Percentiles rank a stretch among this genome's conserved stretches.
Evolutionary conservation across 2,888 invertebrate genomes (phyloP).

Genomic region (Zaprionus bogoriensis): DNA sequence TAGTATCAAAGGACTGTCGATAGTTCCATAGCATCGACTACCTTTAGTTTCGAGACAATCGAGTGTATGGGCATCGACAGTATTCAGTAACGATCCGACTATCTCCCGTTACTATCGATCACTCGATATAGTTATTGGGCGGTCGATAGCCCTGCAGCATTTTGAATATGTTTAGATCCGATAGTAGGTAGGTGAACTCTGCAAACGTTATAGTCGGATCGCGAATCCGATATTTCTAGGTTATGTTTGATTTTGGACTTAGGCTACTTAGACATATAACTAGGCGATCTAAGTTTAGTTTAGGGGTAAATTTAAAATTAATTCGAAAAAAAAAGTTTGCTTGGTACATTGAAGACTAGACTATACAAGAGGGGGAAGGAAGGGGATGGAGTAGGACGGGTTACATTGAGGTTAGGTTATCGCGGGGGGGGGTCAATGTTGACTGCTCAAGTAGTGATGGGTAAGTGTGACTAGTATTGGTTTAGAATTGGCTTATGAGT

Average conservation of each 20-base stretch:
- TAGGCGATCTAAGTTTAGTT: constrained; percentile 44
- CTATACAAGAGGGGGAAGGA: constrained; percentile 43
- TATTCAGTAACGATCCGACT: no score
- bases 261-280: constrained; percentile 58
- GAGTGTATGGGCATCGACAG: no score
- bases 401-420: background rate
- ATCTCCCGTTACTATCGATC: background rate
- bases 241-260: constrained; percentile 29
- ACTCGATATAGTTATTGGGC: background rate
- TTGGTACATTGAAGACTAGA: constrained; percentile 70
- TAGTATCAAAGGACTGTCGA: no score
- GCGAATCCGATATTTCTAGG: constrained; percentile 9
- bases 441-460: constrained; percentile 31
- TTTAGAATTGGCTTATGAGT: constrained; percentile 74
- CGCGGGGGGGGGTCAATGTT: no score
- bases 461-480: constrained; percentile 71
- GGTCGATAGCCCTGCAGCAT: background rate
- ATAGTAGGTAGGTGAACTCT: no score
- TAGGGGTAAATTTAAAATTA: constrained; percentile 19
- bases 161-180: no score
- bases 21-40: no score
- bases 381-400: background rate
- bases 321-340: constrained; percentile 43
- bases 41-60: no score
- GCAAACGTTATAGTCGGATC: background rate